phyloP scores from a whole-genome alignment of 2,888 invertebrate genomes.

The Hirtodrosophila alboralis region DNA sequence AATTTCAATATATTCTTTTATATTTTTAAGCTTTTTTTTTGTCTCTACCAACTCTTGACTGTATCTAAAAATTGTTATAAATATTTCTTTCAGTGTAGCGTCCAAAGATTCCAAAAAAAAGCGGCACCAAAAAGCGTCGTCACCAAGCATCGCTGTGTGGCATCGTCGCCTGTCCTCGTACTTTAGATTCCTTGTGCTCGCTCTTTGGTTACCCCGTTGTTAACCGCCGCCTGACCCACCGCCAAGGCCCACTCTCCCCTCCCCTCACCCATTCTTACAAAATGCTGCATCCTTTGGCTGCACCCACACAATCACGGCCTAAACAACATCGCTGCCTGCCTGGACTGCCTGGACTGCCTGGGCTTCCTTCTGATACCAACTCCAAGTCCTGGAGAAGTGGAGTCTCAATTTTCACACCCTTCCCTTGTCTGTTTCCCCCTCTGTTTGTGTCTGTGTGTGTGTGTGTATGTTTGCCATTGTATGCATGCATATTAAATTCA shows the following conservation, averaged over 20 bases:
- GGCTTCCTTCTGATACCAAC: conserved; percentile 21
- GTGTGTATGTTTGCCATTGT: conserved; percentile 63
- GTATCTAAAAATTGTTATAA: neutral
- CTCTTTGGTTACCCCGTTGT: conserved; percentile 68
- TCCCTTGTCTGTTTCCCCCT: neutral
- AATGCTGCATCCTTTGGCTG: conserved; percentile 37
- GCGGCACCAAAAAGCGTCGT: conserved; percentile 61
- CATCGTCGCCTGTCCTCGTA: conserved; percentile 42
- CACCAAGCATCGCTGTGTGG: conserved; percentile 42
- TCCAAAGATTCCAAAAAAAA: conserved; percentile 11
- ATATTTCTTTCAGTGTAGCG: conserved; percentile 26
- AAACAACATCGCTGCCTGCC: conserved; percentile 37
- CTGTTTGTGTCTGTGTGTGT: conserved; percentile 35
- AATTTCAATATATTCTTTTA: no score
- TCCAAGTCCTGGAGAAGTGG: conserved; percentile 11
- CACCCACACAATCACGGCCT: conserved; percentile 56
- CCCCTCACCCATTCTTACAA: neutral
- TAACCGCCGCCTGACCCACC: conserved; percentile 7
- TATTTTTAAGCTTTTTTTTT: no score
- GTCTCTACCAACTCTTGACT: no score
- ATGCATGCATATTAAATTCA: conserved; percentile 83
- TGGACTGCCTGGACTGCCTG: no score
- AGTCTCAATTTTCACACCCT: no score
- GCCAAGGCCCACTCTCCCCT: no score
- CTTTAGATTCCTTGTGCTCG: conserved; percentile 58